Percentiles rank a stretch among this genome's conserved stretches.
phyloP scores from a whole-genome alignment of 2,113 vertebrate species.

The Rhea pennata region DNA sequence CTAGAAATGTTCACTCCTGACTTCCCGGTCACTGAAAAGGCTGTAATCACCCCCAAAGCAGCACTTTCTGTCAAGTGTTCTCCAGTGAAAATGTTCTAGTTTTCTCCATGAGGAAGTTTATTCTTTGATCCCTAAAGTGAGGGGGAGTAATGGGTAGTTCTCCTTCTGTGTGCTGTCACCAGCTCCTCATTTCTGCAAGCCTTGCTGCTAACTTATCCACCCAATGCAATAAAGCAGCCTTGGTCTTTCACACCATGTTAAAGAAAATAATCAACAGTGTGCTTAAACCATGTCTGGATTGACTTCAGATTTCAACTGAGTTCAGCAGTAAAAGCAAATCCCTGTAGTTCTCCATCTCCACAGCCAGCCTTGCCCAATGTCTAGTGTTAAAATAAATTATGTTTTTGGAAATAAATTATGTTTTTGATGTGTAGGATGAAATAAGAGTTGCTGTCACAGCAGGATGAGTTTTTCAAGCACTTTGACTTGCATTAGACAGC shows the following conservation, averaged over 20 bases:
- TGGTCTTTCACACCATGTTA: slow-evolving; percentile 47
- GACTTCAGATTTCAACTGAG: slow-evolving; percentile 1
- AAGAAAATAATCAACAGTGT: slow-evolving; percentile 47
- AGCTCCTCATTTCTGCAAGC: slow-evolving; percentile 36
- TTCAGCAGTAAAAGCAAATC: slow-evolving; percentile 23
- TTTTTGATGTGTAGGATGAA: slow-evolving; percentile 31
- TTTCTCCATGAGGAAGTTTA: slow-evolving; percentile 9
- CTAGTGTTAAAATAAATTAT: slow-evolving; percentile 40
- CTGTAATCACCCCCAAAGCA: not conserved
- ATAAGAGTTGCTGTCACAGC: slow-evolving; percentile 5
- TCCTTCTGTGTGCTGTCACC: slow-evolving; percentile 30
- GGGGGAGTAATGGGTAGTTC: not conserved
- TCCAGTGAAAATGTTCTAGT: not conserved
- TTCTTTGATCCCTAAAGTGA: not conserved
- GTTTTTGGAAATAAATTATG: slow-evolving; percentile 23
- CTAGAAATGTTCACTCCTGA: not conserved
- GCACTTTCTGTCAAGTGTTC: not conserved
- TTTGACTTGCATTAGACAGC: not conserved
- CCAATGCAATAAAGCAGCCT: slow-evolving; percentile 11
- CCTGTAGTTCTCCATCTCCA: slow-evolving; percentile 4
- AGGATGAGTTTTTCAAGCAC: not conserved
- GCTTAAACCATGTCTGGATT: slow-evolving; percentile 19
- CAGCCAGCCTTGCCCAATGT: slow-evolving; percentile 9
- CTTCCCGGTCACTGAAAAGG: not conserved
- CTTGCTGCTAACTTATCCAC: slow-evolving; percentile 39